Conservation (phyloP, 2,888 invertebrate species). For the Torymus texanus region DNA sequence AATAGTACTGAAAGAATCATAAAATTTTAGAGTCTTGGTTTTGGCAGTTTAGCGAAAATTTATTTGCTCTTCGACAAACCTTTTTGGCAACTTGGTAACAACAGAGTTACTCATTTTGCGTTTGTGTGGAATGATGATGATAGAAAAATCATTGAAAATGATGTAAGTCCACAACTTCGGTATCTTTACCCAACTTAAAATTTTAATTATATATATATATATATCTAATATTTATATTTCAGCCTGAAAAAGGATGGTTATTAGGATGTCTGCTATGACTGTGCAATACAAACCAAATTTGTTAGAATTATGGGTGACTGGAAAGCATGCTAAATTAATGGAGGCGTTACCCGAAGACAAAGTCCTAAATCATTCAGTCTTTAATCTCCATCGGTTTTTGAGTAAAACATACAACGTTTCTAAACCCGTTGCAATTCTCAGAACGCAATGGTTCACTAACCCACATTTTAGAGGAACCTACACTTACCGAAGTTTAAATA, state of each 20-base stretch:
- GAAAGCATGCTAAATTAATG: constrained; percentile 79
- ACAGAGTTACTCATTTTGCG: neutral
- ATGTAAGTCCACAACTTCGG: neutral
- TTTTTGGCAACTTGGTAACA: constrained; percentile 78
- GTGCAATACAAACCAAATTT: constrained; percentile 79
- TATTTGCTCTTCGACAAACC: constrained; percentile 79
- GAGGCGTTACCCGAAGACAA: constrained; percentile 79
- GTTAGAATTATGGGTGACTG: constrained; percentile 82
- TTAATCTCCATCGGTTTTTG: constrained; percentile 77
- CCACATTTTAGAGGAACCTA: constrained; percentile 84
- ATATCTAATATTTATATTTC: constrained; percentile 5
- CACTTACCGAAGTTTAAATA: constrained; percentile 78
- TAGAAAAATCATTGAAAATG: constrained; percentile 45
- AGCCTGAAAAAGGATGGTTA: constrained; percentile 78
- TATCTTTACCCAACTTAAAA: too few species aligned
- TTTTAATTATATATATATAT: too few species aligned
- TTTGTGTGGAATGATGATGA: constrained; percentile 78
- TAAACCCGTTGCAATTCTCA: constrained; percentile 76
- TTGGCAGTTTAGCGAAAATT: constrained; percentile 83
- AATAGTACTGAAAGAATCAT: too few species aligned
- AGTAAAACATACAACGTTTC: constrained; percentile 76
- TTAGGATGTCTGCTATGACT: constrained; percentile 79
- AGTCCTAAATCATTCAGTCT: constrained; percentile 75
- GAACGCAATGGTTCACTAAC: constrained; percentile 83
- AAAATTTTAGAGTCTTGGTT: constrained; percentile 72